Conservation (phyloP, 2,797 vertebrate species). For the Anguilla marmorata region DNA sequence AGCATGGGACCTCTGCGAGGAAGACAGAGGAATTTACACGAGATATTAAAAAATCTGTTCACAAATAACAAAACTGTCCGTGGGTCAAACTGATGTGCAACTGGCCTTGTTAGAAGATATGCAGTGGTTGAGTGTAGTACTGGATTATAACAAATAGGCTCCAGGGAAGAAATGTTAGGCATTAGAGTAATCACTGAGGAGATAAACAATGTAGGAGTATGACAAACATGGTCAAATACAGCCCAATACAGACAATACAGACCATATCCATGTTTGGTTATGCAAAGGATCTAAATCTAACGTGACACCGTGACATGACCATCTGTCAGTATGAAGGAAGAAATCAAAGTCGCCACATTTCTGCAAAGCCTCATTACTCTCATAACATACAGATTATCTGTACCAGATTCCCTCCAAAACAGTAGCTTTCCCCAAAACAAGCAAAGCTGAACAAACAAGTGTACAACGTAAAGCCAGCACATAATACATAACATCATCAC, state of each 20-base stretch:
- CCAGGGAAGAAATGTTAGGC: not conserved
- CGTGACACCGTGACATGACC: not conserved
- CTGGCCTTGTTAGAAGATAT: not conserved
- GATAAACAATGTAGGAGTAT: not conserved
- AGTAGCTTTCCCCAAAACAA: not conserved
- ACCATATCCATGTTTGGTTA: not conserved
- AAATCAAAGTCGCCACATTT: not conserved
- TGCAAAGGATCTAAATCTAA: not conserved
- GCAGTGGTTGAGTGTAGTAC: not conserved
- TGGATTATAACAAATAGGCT: not conserved
- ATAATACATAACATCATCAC: not conserved
- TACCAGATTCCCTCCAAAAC: not conserved
- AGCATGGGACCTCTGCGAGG: conserved; percentile 82
- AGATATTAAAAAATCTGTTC: not conserved
- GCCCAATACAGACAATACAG: not conserved
- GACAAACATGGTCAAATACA: not conserved
- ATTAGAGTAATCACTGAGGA: not conserved
- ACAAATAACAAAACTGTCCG: not conserved
- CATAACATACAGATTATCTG: not conserved
- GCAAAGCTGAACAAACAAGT: not conserved
- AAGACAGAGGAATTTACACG: not conserved
- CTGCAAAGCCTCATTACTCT: not conserved
- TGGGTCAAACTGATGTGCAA: not conserved
- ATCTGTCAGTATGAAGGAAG: not conserved
- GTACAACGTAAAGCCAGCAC: not conserved